Evolutionary conservation across 2,888 invertebrate species (phyloP).

Genomic region (Trichopoda pennipes): DNA sequence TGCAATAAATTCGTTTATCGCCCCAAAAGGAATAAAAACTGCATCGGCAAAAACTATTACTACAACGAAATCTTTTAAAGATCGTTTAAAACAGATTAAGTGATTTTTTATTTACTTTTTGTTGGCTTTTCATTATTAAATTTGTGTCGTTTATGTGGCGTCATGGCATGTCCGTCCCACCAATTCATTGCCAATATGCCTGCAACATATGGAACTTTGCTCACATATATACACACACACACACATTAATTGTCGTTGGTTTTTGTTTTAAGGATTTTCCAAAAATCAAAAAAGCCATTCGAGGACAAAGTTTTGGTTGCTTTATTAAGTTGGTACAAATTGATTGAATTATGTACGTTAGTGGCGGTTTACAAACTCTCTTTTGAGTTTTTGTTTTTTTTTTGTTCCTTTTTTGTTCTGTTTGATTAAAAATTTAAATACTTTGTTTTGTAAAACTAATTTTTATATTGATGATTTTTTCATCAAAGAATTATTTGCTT

Average conservation of each 20-base stretch:
- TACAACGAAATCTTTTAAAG: constrained; percentile 73
- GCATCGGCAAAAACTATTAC: constrained; percentile 1
- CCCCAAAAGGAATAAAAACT: constrained; percentile 70
- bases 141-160: constrained; percentile 43
- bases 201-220: constrained; percentile 34
- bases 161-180: constrained; percentile 8
- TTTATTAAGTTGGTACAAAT: constrained; percentile 72
- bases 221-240: neutral
- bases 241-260: constrained; percentile 29
- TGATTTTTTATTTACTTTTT: constrained; percentile 71
- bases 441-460: neutral
- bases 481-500: constrained; percentile 5
- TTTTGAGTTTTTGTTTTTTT: constrained; percentile 9
- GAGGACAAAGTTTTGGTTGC: constrained; percentile 63
- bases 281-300: constrained; percentile 3
- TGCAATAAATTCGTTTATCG: constrained; percentile 80
- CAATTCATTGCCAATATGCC: constrained; percentile 18
- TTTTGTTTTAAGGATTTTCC: constrained; percentile 32
- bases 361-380: constrained; percentile 68
- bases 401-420: too few species aligned
- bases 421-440: constrained; percentile 38
- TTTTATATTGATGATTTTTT: constrained; percentile 15
- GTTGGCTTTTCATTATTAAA: constrained; percentile 29
- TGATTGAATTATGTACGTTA: constrained; percentile 79
- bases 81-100: constrained; percentile 76